These are phyloP conservation scores for Gryllus longicercus DNA, from an alignment of 2,888 invertebrate species.

Conservation along the genomic window DNA sequence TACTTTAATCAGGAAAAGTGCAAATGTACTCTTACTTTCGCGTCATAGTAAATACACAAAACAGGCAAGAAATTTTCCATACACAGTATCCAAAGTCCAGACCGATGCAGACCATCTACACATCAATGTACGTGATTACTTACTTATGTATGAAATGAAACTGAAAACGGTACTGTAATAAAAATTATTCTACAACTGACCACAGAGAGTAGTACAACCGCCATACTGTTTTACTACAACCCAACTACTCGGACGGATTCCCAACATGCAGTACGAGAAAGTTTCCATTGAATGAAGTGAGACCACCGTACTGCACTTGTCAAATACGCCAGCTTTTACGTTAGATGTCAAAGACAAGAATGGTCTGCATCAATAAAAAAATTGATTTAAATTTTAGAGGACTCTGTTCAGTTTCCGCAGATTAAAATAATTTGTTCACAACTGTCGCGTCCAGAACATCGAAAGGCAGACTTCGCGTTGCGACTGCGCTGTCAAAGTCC, in stretches of 20 bases:
- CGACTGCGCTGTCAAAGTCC: too few relatives aligned
- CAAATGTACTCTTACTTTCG: not conserved
- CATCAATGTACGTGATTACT: not conserved
- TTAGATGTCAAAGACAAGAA: not conserved
- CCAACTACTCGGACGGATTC: not conserved
- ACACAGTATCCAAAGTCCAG: not conserved
- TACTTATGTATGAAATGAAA: not conserved
- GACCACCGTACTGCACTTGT: not conserved
- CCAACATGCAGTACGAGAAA: not conserved
- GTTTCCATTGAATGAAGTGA: constrained; percentile 17
- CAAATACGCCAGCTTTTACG: too few relatives aligned
- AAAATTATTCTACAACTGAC: constrained; percentile 6
- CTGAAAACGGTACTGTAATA: not conserved
- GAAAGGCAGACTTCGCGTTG: too few relatives aligned
- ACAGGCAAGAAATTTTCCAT: not conserved
- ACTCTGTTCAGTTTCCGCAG: too few relatives aligned
- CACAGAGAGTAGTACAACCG: constrained; percentile 11
- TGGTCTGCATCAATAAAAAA: not conserved
- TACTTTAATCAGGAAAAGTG: not conserved
- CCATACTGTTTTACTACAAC: constrained; percentile 10
- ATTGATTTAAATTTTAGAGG: too few relatives aligned
- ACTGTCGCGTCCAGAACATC: too few relatives aligned
- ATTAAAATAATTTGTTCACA: too few relatives aligned
- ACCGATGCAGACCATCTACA: not conserved
- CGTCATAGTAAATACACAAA: constrained; percentile 6